Conservation (phyloP, 2,888 invertebrate genomes). For the Temnothorax ravouxi region DNA sequence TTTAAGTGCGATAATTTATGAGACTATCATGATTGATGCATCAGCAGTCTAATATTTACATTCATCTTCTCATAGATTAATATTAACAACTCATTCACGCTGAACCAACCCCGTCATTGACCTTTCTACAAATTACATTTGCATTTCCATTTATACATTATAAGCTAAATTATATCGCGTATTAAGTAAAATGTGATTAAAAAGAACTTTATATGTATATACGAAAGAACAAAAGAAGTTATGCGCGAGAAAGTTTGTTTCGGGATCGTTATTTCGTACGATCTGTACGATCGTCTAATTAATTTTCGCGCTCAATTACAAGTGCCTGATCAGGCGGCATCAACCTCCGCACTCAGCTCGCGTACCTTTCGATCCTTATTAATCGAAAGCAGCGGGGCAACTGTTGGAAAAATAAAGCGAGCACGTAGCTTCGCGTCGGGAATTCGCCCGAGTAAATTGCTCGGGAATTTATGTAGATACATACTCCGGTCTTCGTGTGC, state of each 20-base stretch:
- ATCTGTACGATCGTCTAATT: conserved; percentile 18
- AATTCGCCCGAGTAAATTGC: conserved; percentile 28
- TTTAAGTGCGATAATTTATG: not conserved
- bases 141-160: not conserved
- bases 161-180: not conserved
- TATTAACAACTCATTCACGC: not conserved
- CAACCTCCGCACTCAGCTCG: too few species aligned
- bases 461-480: conserved; percentile 29
- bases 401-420: conserved; percentile 6
- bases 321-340: too few species aligned
- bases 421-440: conserved; percentile 4
- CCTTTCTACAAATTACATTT: not conserved
- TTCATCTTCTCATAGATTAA: not conserved
- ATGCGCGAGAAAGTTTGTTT: conserved; percentile 46
- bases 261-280: not conserved
- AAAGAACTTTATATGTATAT: too few species aligned
- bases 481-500: conserved; percentile 5
- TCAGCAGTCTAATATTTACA: conserved; percentile 10
- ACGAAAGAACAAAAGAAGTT: conserved; percentile 1
- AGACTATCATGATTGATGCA: not conserved
- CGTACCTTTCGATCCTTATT: not conserved
- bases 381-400: conserved; percentile 5
- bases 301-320: not conserved
- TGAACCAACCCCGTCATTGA: not conserved
- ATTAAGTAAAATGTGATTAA: not conserved